phyloP scores from a whole-genome alignment of 2,113 vertebrate species.

The Chionis minor region DNA sequence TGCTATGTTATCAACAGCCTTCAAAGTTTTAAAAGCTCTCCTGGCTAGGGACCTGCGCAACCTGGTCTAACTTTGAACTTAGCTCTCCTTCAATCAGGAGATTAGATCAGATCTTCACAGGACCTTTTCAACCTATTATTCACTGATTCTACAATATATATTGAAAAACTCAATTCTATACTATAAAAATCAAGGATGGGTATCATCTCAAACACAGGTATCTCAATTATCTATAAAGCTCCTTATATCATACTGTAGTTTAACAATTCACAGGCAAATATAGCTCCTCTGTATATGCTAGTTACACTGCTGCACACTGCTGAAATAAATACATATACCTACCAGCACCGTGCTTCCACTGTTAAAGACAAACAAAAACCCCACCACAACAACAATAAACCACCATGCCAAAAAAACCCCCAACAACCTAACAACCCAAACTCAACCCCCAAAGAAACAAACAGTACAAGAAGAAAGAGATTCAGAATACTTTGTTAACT shows the following conservation, averaged over 20 bases:
- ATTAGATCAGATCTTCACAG: neutral
- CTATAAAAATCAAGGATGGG: neutral
- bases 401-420: no score
- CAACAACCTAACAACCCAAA: neutral
- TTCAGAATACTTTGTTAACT: neutral
- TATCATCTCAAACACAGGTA: neutral
- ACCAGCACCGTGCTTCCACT: neutral
- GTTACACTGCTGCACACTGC: neutral
- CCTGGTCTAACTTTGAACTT: neutral
- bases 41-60: neutral
- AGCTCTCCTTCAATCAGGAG: neutral
- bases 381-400: neutral
- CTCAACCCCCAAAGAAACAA: neutral
- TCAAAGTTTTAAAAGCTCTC: neutral
- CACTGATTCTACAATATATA: neutral
- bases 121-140: neutral
- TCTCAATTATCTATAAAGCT: neutral
- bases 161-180: neutral
- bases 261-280: neutral
- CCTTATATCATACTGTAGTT: neutral
- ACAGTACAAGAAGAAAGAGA: neutral
- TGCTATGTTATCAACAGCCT: neutral
- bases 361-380: neutral
- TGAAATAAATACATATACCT: neutral
- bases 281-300: neutral